Evolutionary conservation across 2,113 vertebrate genomes (phyloP).

Genomic region (Gallinago jamesoni): DNA sequence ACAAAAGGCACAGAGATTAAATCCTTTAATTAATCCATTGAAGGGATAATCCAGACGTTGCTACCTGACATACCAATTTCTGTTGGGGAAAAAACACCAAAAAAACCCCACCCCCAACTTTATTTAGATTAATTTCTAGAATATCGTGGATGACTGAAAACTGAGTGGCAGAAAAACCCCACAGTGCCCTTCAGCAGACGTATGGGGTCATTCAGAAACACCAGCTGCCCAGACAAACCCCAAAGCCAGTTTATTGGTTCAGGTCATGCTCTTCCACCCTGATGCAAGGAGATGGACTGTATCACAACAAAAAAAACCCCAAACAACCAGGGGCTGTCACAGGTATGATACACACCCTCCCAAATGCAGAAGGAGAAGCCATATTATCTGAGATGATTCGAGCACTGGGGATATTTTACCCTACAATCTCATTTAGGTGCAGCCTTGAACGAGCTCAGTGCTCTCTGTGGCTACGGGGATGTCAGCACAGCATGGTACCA

Average conservation of each 20-base stretch:
- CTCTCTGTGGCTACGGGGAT: fast-evolving
- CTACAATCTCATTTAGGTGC: too few species aligned
- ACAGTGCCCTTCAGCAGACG: not conserved
- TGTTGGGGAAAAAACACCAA: too few species aligned
- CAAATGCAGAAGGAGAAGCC: not conserved
- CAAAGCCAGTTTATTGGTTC: not conserved
- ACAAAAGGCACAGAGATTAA: not conserved
- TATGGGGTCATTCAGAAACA: not conserved
- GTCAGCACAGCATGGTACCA: fast-evolving
- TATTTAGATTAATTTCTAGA: not conserved
- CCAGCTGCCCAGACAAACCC: not conserved
- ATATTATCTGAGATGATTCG: not conserved
- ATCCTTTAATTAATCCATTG: conserved; percentile 10
- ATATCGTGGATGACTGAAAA: not conserved
- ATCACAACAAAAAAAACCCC: not conserved
- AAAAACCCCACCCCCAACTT: too few species aligned
- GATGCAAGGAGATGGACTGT: fast-evolving
- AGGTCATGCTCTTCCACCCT: fast-evolving
- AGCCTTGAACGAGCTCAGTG: fast-evolving
- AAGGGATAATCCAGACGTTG: not conserved
- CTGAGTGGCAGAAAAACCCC: not conserved
- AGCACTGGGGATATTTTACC: too few species aligned
- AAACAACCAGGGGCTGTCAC: not conserved
- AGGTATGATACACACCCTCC: not conserved
- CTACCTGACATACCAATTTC: not conserved